Conservation (phyloP, 2,888 invertebrate species). For the Latrodectus elegans region DNA sequence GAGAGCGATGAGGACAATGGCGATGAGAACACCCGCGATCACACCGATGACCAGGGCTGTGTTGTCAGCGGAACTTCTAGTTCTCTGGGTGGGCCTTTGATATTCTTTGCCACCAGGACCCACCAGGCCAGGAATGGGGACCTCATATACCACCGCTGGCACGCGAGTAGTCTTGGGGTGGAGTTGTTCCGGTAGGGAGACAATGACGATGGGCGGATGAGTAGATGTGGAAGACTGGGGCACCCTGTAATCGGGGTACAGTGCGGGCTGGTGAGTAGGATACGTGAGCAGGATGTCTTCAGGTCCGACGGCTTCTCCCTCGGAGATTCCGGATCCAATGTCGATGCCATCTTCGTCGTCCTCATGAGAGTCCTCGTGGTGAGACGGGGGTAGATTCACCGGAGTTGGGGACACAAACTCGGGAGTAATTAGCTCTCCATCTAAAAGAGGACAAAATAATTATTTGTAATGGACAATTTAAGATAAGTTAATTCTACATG, state of each 20-base stretch:
- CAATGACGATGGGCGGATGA: conserved; percentile 26
- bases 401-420: conserved; percentile 62
- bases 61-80: conserved; percentile 68
- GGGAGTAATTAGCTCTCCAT: conserved; percentile 66
- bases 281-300: conserved; percentile 45
- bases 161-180: conserved; percentile 53
- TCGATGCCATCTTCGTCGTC: conserved; percentile 66
- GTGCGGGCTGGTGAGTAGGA: conserved; percentile 17
- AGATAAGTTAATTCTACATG: no score
- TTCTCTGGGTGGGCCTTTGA: conserved; percentile 56
- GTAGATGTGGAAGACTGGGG: conserved; percentile 31
- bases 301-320: conserved; percentile 37
- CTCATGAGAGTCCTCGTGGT: conserved; percentile 35
- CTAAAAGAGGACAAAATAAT: neutral
- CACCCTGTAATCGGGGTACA: conserved; percentile 6
- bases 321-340: conserved; percentile 64
- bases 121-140: conserved; percentile 60
- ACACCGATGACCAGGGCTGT: conserved; percentile 81
- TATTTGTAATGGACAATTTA: no score
- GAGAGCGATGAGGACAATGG: conserved; percentile 77
- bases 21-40: conserved; percentile 91
- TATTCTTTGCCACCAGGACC: conserved; percentile 29
- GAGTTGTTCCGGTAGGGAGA: conserved; percentile 9
- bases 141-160: conserved; percentile 61
- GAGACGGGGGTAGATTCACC: conserved; percentile 8